Percentiles rank a stretch among this genome's conserved stretches.
Evolutionary conservation across 2,888 invertebrate species (phyloP).

Genomic region (Selenia dentaria): DNA sequence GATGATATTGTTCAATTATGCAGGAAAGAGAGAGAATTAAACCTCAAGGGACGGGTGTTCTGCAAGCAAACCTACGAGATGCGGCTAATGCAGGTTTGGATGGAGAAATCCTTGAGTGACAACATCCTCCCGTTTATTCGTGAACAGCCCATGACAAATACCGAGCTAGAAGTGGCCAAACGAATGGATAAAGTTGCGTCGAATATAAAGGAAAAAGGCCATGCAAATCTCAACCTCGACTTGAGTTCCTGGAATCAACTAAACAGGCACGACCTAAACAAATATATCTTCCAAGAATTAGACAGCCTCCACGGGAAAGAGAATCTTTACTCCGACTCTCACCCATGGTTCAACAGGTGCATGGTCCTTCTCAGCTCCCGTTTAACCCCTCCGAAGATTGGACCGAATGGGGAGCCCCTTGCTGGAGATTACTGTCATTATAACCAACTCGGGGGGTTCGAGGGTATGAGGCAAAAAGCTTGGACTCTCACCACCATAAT

Average conservation of each 20-base stretch:
- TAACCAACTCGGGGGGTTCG: no score
- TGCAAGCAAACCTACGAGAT: conserved; percentile 3
- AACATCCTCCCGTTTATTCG: neutral
- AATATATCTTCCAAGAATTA: neutral
- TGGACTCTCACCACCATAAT: no score
- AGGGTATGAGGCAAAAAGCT: no score
- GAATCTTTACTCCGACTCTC: conserved; percentile 3
- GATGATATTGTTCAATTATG: conserved; percentile 4
- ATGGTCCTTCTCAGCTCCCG: conserved; percentile 1
- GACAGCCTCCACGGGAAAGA: neutral
- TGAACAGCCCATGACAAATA: conserved; percentile 3
- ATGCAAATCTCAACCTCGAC: neutral
- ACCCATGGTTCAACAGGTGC: conserved; percentile 4
- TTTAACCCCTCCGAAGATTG: conserved; percentile 2
- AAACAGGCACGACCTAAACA: conserved; percentile 1
- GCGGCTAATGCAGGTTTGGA: conserved; percentile 3
- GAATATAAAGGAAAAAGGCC: neutral
- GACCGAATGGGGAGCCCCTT: no score
- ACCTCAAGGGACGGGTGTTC: neutral
- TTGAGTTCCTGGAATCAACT: conserved; percentile 1
- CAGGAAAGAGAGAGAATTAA: conserved; percentile 2
- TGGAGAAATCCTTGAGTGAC: conserved; percentile 5
- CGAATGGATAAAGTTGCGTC: conserved; percentile 5
- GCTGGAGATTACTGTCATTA: no score
- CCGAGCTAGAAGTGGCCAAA: conserved; percentile 3